These are phyloP conservation scores for Maylandia zebra DNA, from an alignment of 2,113 vertebrate species.

Conservation along the genomic window DNA sequence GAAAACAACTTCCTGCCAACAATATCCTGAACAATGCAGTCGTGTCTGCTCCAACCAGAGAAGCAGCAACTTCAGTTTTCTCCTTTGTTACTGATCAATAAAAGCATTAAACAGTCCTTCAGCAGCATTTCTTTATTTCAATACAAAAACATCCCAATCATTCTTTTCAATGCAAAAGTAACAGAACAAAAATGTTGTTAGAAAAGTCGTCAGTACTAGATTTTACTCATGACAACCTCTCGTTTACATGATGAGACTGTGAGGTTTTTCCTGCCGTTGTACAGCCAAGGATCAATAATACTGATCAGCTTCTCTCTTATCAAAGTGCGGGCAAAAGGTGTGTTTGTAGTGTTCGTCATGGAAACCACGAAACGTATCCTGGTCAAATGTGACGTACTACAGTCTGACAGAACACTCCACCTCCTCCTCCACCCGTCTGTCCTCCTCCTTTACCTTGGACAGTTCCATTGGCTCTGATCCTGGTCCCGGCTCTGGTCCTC, in stretches of 20 bases:
- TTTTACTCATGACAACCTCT: not conserved
- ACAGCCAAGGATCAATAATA: not conserved
- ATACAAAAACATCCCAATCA: not conserved
- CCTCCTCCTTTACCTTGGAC: not conserved
- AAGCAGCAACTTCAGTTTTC: not conserved
- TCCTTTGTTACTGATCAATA: not conserved
- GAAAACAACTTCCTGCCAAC: not conserved
- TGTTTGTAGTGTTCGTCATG: conserved; percentile 41
- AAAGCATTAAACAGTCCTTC: not conserved
- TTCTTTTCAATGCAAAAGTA: not conserved
- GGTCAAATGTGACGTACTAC: conserved; percentile 24
- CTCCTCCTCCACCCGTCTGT: not conserved
- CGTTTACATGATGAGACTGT: not conserved
- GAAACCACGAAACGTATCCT: conserved; percentile 76
- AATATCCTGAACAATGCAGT: not conserved
- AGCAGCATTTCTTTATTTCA: not conserved
- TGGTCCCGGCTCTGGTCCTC: fast-evolving
- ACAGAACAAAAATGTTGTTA: not conserved
- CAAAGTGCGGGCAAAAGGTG: not conserved
- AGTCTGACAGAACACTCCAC: not conserved
- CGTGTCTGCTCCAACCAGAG: not conserved
- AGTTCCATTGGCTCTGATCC: not conserved
- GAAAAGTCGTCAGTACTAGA: not conserved
- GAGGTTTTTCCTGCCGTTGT: not conserved
- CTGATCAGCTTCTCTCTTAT: not conserved